Conservation (phyloP, 2,888 invertebrate genomes). For the Sepiola atlantica region DNA sequence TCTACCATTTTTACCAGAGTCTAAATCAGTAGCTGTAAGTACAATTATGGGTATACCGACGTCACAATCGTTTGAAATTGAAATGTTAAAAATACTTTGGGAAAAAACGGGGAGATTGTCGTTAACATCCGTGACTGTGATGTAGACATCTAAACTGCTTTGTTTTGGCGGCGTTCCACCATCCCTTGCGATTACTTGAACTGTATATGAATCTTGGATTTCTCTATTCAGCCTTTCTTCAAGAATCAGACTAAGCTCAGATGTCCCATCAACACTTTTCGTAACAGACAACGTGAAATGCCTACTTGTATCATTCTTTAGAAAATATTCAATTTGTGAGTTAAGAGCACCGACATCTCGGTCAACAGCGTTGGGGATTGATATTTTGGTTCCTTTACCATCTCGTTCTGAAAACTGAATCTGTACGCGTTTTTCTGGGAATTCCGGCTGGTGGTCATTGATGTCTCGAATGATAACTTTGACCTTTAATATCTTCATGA, state of each 20-base stretch:
- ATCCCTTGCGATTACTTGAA: conserved; percentile 32
- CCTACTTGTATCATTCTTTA: neutral
- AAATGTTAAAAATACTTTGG: neutral
- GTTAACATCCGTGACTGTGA: neutral
- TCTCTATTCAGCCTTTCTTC: conserved; percentile 33
- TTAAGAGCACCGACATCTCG: neutral
- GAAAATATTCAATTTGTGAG: neutral
- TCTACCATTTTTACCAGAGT: conserved; percentile 85
- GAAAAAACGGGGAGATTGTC: neutral
- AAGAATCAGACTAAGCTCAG: neutral
- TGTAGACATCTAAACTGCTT: neutral
- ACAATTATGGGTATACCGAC: conserved; percentile 58
- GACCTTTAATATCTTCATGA: conserved; percentile 34
- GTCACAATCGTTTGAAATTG: conserved; percentile 44
- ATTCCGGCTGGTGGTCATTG: conserved; percentile 9
- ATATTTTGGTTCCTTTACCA: neutral
- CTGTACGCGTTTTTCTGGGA: neutral
- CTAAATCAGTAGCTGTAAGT: conserved; percentile 88
- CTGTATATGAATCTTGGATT: neutral
- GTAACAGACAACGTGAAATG: neutral
- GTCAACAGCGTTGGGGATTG: conserved; percentile 38
- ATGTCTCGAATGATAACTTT: conserved; percentile 33
- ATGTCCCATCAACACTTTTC: neutral
- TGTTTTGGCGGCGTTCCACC: neutral
- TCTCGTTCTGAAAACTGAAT: conserved; percentile 11